Evolutionary conservation across 2,113 vertebrate genomes (phyloP).

Genomic region (Platysteira castanea): DNA sequence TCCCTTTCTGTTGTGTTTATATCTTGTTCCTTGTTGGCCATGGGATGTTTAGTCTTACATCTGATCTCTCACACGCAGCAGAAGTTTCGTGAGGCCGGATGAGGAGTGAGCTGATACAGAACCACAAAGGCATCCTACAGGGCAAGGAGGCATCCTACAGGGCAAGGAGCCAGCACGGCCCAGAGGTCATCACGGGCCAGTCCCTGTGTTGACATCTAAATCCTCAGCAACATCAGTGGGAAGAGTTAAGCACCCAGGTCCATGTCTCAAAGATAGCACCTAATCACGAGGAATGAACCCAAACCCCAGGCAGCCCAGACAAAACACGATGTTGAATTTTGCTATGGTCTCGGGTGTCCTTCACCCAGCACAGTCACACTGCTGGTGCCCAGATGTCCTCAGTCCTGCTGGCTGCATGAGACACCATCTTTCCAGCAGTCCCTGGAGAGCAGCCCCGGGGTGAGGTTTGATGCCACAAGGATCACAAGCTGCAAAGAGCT

Average conservation of each 20-base stretch:
- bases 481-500: background rate
- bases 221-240: background rate
- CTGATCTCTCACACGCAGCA: background rate
- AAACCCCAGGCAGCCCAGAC: background rate
- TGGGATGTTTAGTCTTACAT: background rate
- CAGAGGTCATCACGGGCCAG: fast-evolving
- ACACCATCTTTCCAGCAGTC: background rate
- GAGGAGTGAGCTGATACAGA: background rate
- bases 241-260: background rate
- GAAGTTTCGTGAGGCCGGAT: fast-evolving
- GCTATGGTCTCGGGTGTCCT: background rate
- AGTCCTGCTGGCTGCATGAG: background rate
- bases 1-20: background rate
- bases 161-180: background rate
- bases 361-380: background rate
- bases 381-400: background rate
- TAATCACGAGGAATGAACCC: background rate
- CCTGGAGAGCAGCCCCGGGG: background rate
- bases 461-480: background rate
- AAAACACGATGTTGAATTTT: background rate
- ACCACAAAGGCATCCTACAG: background rate
- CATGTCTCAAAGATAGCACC: background rate
- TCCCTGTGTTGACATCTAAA: background rate
- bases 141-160: background rate
- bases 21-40: background rate